phyloP scores from a whole-genome alignment of 2,888 invertebrate species.

The Vesta saturnalis region DNA sequence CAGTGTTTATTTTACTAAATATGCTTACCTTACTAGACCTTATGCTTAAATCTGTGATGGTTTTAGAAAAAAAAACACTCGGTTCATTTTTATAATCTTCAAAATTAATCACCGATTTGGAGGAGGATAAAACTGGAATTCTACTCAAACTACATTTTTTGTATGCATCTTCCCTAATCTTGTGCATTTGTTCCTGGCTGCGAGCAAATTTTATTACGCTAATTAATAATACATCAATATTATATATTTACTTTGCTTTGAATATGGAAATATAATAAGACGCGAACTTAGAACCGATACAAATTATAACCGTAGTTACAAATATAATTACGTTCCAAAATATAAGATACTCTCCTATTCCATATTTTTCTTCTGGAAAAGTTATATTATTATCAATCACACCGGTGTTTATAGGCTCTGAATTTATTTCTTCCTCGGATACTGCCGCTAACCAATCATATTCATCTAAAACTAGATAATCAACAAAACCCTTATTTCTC shows the following conservation, averaged over 20 bases:
- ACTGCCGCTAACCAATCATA: conserved; percentile 18
- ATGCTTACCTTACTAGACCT: conserved; percentile 18
- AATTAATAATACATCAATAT: not conserved
- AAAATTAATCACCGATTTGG: not conserved
- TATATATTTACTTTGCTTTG: conserved; percentile 1
- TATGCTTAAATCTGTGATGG: conserved; percentile 2
- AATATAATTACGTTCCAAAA: conserved; percentile 27
- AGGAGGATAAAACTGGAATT: conserved; percentile 27
- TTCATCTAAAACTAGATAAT: conserved; percentile 18
- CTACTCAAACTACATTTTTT: conserved; percentile 15
- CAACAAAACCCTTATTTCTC: not conserved
- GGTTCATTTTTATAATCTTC: not conserved
- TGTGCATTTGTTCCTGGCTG: not conserved
- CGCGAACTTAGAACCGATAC: conserved; percentile 11
- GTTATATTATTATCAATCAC: not conserved
- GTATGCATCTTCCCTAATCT: not conserved
- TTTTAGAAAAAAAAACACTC: not conserved
- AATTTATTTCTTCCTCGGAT: conserved; percentile 10
- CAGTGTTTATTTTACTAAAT: not conserved
- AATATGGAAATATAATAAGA: not conserved
- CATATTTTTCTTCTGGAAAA: conserved; percentile 11
- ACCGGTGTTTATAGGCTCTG: not conserved
- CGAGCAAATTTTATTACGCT: not conserved
- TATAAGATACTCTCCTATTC: conserved; percentile 13
- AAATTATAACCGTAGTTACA: conserved; percentile 15